Percentiles rank a stretch among this genome's conserved stretches.
Conservation (phyloP, 2,797 vertebrate genomes). For the Rhyacichthys aspro region DNA sequence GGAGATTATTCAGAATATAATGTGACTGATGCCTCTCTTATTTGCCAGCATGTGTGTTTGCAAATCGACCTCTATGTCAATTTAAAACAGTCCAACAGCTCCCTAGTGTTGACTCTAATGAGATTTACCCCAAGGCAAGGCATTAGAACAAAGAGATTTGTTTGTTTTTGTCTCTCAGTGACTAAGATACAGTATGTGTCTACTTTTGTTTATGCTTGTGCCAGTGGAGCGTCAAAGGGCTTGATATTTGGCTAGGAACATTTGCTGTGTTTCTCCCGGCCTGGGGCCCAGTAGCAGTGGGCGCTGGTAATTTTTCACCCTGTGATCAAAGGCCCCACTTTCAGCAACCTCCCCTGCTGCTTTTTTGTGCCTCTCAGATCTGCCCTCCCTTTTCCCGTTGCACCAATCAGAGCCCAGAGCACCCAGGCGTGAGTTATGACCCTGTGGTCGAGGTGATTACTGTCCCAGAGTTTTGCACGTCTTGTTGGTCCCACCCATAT, state of each 20-base stretch:
- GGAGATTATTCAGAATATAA: neutral
- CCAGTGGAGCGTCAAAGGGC: constrained; percentile 24
- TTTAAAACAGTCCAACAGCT: constrained; percentile 21
- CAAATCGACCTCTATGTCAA: constrained; percentile 12
- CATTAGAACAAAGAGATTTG: constrained; percentile 40
- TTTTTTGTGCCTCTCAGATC: constrained; percentile 30
- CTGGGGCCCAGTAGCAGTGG: constrained; percentile 50
- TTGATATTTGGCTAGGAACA: constrained; percentile 50
- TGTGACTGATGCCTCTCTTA: neutral
- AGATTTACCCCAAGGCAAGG: constrained; percentile 40
- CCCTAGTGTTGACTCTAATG: constrained; percentile 40
- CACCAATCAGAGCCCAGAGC: constrained; percentile 45
- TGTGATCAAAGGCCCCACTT: constrained; percentile 77
- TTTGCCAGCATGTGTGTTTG: neutral
- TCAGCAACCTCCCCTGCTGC: constrained; percentile 40
- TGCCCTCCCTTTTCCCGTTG: constrained; percentile 23
- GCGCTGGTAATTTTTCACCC: constrained; percentile 72
- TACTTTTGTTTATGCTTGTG: constrained; percentile 30
- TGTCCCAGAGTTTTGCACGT: constrained; percentile 55
- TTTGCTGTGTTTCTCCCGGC: constrained; percentile 56
- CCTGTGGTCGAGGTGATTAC: constrained; percentile 57
- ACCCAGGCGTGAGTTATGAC: constrained; percentile 57
- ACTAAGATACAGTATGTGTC: constrained; percentile 10
- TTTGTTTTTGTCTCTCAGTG: constrained; percentile 30
- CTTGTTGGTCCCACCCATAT: constrained; percentile 34